Evolutionary conservation across 2,888 invertebrate species (phyloP), one percentile per base, ranked within the genome.

Genomic region (Agapostemon virescens): DNA sequence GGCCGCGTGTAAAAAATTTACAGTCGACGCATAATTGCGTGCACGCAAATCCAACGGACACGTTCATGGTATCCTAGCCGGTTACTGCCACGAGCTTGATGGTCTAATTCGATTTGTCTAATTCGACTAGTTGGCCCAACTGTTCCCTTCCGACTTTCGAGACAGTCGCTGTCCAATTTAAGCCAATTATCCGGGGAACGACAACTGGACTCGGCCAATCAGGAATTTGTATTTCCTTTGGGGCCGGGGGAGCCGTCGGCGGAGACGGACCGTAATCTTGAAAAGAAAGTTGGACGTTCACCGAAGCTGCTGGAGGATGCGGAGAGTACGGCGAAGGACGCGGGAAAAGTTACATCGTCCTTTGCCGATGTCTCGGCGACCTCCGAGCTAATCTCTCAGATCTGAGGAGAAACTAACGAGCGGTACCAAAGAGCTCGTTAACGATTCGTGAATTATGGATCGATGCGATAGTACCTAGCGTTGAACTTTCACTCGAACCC

Each of bases 71-170:
- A n/a, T 61, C 42, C 71, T 79, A 84, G 85, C 86, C 86, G 85
- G 88, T 87, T 84, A 87, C 84, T 68, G 58, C 70, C 73, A 69
- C 76, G 67, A 83, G 83, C 82, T 83, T 85, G 82, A 86, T 81
- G 74, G 85, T 71, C 83, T 82, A 86, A 87, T 86, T 85, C 84
- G 86, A 88, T 89, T 87, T 84, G 84, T 86, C 83, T 87, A 87
- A 90, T 88, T 86, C 85, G 26, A 5, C 36, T 82, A 83, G 79
- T 84, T 82, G 70, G 49, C 66, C 83, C 75, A 84, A 84, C 88
- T 82, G 80, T 58, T 23, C 64, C 77, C 79, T 77, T 61, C 72
- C 77, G 81, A 85, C 84, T 86, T 84, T 84, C 77, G 69, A 74
- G 78, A 55, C 77, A 73, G 82, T 78, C 84, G 77, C 78, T 79